Evolutionary conservation across 2,888 invertebrate genomes (phyloP).

Genomic region (Agrotis puta): DNA sequence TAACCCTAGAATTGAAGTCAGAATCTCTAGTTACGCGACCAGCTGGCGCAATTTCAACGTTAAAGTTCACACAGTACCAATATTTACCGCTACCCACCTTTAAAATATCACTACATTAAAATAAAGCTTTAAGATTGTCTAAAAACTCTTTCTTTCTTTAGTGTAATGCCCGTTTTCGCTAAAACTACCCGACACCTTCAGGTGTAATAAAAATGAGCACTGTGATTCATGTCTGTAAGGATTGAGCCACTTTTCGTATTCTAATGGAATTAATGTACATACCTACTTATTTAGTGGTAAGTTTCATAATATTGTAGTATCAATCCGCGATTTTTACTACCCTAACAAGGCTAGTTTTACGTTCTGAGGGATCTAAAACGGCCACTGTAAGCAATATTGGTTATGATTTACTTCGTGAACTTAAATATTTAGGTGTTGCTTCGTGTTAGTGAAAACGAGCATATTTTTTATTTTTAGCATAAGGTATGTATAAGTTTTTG

Average conservation of each 20-base stretch:
- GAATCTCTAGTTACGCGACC: neutral
- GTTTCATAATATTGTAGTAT: too few species aligned
- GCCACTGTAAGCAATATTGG: too few species aligned
- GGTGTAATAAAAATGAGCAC: too few species aligned
- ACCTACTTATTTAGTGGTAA: too few species aligned
- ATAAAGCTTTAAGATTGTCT: slow-evolving; percentile 61
- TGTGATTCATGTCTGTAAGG: too few species aligned
- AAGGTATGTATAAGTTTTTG: slow-evolving; percentile 34
- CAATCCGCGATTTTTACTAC: too few species aligned
- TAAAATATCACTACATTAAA: slow-evolving; percentile 49
- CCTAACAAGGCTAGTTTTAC: too few species aligned
- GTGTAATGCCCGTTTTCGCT: neutral
- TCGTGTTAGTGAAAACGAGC: neutral
- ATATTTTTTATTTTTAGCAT: neutral
- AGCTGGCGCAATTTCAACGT: neutral
- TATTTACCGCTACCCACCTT: slow-evolving; percentile 54
- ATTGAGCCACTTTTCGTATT: too few species aligned
- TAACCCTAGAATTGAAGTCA: neutral
- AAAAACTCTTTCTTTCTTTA: slow-evolving; percentile 24
- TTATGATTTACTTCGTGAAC: too few species aligned
- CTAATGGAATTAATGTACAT: too few species aligned
- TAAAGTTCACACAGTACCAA: neutral
- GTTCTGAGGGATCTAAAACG: too few species aligned
- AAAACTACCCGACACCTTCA: neutral
- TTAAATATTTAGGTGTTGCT: neutral